Evolutionary conservation across 2,797 vertebrate genomes (phyloP).

Genomic region (Sebastolobus altivelis): DNA sequence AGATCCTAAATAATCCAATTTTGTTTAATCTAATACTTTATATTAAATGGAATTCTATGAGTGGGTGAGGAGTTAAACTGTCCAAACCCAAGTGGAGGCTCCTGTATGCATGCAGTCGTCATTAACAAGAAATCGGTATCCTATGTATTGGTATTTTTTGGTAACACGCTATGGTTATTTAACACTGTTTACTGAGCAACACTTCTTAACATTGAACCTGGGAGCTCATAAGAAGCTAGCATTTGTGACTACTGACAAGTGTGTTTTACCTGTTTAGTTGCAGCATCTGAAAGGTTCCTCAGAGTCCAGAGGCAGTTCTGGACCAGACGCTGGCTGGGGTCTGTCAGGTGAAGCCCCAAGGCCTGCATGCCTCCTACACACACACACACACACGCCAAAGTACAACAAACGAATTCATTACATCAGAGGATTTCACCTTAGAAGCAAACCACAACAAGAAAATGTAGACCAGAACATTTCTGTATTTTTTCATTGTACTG

Average conservation of each 20-base stretch:
- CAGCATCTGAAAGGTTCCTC: constrained; percentile 98
- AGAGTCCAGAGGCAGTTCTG: constrained; percentile 99
- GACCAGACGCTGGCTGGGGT: constrained; percentile 97
- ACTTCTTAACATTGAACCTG: neutral
- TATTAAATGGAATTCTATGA: neutral
- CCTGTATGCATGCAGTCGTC: neutral
- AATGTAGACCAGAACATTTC: neutral
- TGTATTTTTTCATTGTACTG: neutral
- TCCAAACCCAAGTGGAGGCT: neutral
- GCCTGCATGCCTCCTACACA: constrained; percentile 97
- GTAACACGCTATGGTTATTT: neutral
- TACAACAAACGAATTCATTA: neutral
- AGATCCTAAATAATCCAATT: neutral
- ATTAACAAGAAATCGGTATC: neutral
- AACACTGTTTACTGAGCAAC: neutral
- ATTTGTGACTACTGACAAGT: neutral
- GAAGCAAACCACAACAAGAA: neutral
- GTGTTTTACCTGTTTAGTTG: constrained; percentile 94
- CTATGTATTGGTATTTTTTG: neutral
- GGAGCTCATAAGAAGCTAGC: neutral
- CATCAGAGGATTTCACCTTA: neutral
- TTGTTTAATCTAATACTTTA: neutral
- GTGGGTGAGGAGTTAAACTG: neutral
- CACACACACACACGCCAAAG: constrained; percentile 13
- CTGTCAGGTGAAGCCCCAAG: constrained; percentile 96